phyloP scores from a whole-genome alignment of 2,797 vertebrate species.

The Gambusia yucatana region DNA sequence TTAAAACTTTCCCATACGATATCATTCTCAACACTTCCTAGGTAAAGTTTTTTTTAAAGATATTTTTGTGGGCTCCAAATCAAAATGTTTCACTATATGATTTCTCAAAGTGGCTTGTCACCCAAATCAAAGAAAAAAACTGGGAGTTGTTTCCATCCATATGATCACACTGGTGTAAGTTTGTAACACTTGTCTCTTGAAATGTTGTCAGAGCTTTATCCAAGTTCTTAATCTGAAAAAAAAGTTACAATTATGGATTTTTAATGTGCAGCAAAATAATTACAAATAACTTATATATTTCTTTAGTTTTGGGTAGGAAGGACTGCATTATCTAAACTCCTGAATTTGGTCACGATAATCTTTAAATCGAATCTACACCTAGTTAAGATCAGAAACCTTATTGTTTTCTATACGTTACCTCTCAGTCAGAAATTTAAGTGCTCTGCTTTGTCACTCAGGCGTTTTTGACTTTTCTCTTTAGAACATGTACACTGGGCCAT shows the following conservation, averaged over 20 bases:
- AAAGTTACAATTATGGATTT: too few relatives aligned
- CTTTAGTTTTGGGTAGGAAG: background rate
- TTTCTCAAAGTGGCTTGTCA: background rate
- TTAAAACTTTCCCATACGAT: background rate
- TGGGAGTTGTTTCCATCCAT: background rate
- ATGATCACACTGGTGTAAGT: background rate
- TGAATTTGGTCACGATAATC: background rate
- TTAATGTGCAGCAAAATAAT: background rate
- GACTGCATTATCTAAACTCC: background rate
- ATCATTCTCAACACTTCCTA: background rate
- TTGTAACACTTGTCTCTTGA: background rate
- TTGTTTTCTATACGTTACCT: background rate
- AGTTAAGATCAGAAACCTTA: background rate
- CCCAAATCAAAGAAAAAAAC: background rate
- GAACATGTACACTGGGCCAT: constrained; percentile 76
- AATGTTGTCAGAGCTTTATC: background rate
- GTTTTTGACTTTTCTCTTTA: constrained; percentile 37
- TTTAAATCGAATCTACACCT: background rate
- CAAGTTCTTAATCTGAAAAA: background rate
- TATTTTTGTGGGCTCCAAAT: background rate
- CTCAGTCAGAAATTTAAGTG: background rate
- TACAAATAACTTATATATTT: background rate
- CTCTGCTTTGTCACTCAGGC: background rate
- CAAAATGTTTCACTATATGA: background rate
- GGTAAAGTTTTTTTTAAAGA: background rate